A percentile compares a stretch with the other conserved stretches of the same genome.
These are phyloP conservation scores for Heteropelma amictum DNA, from an alignment of 2,888 invertebrate genomes.

Conservation along the genomic window DNA sequence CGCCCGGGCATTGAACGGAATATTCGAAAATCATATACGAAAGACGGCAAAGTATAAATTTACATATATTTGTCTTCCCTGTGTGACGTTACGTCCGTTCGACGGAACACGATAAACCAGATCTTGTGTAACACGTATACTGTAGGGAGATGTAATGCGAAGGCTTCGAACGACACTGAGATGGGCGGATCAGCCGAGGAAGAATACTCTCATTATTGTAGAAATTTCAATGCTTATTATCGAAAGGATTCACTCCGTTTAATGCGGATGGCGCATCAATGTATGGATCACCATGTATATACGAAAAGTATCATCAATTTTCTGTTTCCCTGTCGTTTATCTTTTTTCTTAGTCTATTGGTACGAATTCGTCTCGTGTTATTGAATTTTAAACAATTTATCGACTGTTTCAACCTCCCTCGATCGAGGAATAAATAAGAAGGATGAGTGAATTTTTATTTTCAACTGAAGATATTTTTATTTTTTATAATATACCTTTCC, in stretches of 20 bases:
- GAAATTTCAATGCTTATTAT: not conserved
- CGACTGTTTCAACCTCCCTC: no score
- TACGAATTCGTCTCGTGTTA: no score
- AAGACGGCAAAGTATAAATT: slow-evolving; percentile 42
- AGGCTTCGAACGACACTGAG: not conserved
- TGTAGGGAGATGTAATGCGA: not conserved
- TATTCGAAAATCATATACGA: slow-evolving; percentile 52
- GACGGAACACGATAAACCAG: slow-evolving; percentile 22
- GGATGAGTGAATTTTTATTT: no score
- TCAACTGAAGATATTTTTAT: no score
- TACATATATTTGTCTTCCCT: slow-evolving; percentile 31
- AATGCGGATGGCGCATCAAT: no score
- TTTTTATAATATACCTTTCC: no score
- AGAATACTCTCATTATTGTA: slow-evolving; percentile 6
- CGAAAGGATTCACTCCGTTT: not conserved
- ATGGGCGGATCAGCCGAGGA: not conserved
- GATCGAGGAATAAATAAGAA: no score
- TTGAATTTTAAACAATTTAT: no score
- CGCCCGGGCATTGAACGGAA: slow-evolving; percentile 49
- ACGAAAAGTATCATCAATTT: no score
- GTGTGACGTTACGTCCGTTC: slow-evolving; percentile 28
- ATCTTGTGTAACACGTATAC: slow-evolving; percentile 6
- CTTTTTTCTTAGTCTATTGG: no score
- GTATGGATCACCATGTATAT: no score
- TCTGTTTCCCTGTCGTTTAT: no score